A percentile compares a stretch with the other conserved stretches of the same genome.
These are phyloP conservation scores for Myoxocephalus aenaeus DNA, from an alignment of 2,797 vertebrate genomes.

Conservation along the genomic window DNA sequence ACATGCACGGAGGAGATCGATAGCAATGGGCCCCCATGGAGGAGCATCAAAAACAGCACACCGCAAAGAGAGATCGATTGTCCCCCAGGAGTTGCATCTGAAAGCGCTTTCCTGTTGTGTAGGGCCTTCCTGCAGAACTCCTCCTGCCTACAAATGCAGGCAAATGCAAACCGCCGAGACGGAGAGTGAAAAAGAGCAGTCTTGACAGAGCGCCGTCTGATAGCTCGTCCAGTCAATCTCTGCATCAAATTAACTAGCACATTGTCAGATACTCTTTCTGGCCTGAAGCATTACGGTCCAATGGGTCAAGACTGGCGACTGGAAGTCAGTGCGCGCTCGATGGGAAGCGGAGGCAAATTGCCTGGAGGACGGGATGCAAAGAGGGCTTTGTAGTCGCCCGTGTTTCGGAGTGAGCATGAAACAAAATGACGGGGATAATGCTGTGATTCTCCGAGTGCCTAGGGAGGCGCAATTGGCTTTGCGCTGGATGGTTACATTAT, in stretches of 20 bases:
- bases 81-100: constrained; percentile 65
- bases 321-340: constrained; percentile 9
- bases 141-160: constrained; percentile 70
- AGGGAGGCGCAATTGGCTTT: constrained; percentile 65
- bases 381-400: constrained; percentile 52
- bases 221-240: constrained; percentile 65
- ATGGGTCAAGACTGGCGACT: constrained; percentile 31
- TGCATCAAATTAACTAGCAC: constrained; percentile 67
- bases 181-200: constrained; percentile 51
- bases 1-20: constrained; percentile 53
- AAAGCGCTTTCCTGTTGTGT: constrained; percentile 71
- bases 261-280: constrained; percentile 62
- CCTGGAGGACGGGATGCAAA: constrained; percentile 45
- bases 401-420: constrained; percentile 62
- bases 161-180: constrained; percentile 50
- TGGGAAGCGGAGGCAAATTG: constrained; percentile 36
- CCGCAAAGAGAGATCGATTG: constrained; percentile 73
- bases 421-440: constrained; percentile 63
- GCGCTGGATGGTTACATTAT: constrained; percentile 55
- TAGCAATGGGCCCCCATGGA: constrained; percentile 64
- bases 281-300: constrained; percentile 41
- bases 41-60: constrained; percentile 62
- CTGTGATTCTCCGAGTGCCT: constrained; percentile 43
- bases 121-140: constrained; percentile 62
- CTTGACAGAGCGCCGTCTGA: constrained; percentile 62